Evolutionary conservation across 2,113 vertebrate species (phyloP).

Genomic region (Dermatemys mawii): DNA sequence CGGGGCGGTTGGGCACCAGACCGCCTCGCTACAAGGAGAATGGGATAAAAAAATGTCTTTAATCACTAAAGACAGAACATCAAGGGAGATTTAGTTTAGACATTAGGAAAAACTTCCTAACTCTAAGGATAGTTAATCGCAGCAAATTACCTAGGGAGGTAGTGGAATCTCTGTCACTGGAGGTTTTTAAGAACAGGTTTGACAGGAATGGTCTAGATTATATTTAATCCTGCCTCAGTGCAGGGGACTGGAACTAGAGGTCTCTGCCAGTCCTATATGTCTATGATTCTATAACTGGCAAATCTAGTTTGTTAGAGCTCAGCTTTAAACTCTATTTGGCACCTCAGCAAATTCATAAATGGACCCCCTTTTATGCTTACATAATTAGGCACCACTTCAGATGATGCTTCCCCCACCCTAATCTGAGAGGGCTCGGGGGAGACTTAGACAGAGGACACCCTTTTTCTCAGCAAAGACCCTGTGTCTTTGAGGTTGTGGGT

Average conservation of each 20-base stretch:
- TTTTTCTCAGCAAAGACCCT: background rate
- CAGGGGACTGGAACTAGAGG: background rate
- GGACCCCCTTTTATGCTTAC: background rate
- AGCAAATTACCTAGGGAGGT: background rate
- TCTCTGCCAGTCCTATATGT: background rate
- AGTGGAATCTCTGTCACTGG: background rate
- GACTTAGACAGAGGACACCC: background rate
- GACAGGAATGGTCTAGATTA: background rate
- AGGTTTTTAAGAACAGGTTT: background rate
- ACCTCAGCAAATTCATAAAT: background rate
- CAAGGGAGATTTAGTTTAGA: background rate
- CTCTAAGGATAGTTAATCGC: background rate
- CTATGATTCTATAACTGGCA: background rate
- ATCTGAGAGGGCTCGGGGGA: background rate
- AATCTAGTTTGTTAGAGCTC: background rate
- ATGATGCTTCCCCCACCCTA: rapidly evolving
- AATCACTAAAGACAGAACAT: background rate
- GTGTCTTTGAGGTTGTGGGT: background rate
- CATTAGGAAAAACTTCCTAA: background rate
- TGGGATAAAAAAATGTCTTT: background rate
- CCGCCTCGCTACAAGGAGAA: no score
- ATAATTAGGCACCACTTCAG: background rate
- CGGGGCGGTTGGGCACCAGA: no score
- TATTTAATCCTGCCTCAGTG: background rate
- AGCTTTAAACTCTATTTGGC: background rate